Conservation (phyloP, 1,140 invertebrate species). For the Matsumurasca onukii region DNA sequence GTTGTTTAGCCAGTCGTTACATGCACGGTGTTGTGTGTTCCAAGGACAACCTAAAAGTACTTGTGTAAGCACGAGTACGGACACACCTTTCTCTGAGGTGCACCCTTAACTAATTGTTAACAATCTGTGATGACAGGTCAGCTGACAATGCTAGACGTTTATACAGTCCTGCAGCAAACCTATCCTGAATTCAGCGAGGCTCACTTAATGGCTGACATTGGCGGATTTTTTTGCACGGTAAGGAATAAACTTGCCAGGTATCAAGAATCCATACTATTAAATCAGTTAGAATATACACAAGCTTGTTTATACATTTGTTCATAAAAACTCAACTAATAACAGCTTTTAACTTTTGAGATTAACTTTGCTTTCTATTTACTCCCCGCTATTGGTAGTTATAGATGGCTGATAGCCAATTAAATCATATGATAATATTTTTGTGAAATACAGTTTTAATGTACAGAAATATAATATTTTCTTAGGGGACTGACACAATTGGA, state of each 20-base stretch:
- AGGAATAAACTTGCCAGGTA: not conserved
- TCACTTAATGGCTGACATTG: not conserved
- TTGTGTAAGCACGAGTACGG: no score
- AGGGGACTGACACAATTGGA: not conserved
- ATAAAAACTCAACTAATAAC: not conserved
- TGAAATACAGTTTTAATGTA: not conserved
- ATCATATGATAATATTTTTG: not conserved
- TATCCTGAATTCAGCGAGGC: not conserved
- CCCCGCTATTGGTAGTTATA: not conserved
- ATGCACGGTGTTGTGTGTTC: no score
- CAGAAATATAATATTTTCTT: not conserved
- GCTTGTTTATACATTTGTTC: no score
- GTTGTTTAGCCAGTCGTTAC: no score
- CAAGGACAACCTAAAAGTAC: no score
- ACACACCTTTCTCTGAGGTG: no score
- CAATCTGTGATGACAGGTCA: not conserved
- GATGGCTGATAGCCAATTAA: not conserved
- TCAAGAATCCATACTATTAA: not conserved
- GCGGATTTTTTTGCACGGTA: not conserved
- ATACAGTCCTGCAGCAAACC: not conserved
- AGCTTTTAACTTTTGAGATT: not conserved
- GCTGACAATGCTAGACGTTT: not conserved
- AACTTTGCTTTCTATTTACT: not conserved
- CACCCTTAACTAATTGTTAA: not conserved
- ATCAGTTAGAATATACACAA: not conserved